Evolutionary conservation across 2,113 vertebrate species (phyloP), one percentile per base, ranked within the genome.

Genomic region (Gymnocephalus cernua): DNA sequence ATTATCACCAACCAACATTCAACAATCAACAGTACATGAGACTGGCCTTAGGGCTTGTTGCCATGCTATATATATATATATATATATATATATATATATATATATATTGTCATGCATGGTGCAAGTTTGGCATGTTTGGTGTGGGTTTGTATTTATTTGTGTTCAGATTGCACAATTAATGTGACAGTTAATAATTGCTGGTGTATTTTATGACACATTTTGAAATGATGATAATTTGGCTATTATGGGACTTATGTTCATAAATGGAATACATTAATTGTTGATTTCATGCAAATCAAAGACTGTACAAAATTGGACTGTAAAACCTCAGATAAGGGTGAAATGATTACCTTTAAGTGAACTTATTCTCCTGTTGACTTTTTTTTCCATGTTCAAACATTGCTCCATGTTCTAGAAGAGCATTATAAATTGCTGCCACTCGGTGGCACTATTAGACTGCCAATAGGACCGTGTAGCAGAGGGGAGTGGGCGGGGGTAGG

Each of bases 391-490:
- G 23, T 84, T 61, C 18, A 74, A 72, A 67, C 53, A 47, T 66
- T 63, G n/a, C 12, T 82, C 35, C 6, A 71, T 15, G 27, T 58
- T 66, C 45, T 12, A n/a, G 12, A 25, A 53, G 69, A 29, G 21
- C 35, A 25, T 41, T 86, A 67, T 6, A 25, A 50, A 63, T 70
- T 38, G 9, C 53, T 44, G 76, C 81, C 97, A 96, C 95, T 96
- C 93, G 97, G 95, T 97, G 96, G 95, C 96, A 95, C 90, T 97
- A 91, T 94, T 95, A 95, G 96, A 97, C 94, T 95, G 92, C 89
- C 86, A 85, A 95, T 94, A 51, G 75, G 63, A 70, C 41, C 25
- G 21, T 45, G 23, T 54, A 35, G 38, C 25, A 45, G 29, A n/a
- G 29, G 73, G 48, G 50, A 35, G 53, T 19, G 35, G 77, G 51